Conservation (phyloP, 2,113 vertebrate species). For the Planiliza haematocheilus region DNA sequence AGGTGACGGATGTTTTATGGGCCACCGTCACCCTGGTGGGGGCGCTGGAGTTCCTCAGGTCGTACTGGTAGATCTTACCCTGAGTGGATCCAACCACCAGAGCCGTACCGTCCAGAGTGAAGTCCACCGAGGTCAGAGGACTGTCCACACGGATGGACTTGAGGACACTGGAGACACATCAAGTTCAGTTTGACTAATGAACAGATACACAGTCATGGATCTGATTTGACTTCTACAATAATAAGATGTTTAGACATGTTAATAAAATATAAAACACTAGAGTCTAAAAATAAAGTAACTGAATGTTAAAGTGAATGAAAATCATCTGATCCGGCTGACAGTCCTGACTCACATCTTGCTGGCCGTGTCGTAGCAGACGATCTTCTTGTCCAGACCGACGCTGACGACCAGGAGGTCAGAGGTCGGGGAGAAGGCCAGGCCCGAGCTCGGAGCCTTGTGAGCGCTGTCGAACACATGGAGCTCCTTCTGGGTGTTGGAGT, state of each 20-base stretch:
- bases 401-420: constrained; percentile 94
- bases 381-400: constrained; percentile 96
- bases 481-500: constrained; percentile 91
- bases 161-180: constrained; percentile 78
- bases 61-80: constrained; percentile 94
- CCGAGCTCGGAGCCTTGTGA: constrained; percentile 94
- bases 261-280: no score
- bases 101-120: constrained; percentile 92
- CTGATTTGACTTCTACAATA: no score
- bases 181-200: no score
- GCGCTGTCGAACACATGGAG: constrained; percentile 89
- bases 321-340: no score
- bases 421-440: constrained; percentile 94
- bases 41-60: constrained; percentile 91
- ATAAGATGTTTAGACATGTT: no score
- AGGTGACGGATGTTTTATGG: constrained; percentile 96
- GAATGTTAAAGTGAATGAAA: no score
- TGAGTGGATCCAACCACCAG: constrained; percentile 93
- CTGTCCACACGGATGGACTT: constrained; percentile 89
- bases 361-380: constrained; percentile 94
- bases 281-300: no score
- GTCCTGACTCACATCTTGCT: constrained; percentile 91
- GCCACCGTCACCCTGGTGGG: constrained; percentile 89
- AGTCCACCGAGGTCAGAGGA: constrained; percentile 94
- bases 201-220: no score